Conservation (phyloP, 2,888 invertebrate genomes). For the Leucozona laternaria region DNA sequence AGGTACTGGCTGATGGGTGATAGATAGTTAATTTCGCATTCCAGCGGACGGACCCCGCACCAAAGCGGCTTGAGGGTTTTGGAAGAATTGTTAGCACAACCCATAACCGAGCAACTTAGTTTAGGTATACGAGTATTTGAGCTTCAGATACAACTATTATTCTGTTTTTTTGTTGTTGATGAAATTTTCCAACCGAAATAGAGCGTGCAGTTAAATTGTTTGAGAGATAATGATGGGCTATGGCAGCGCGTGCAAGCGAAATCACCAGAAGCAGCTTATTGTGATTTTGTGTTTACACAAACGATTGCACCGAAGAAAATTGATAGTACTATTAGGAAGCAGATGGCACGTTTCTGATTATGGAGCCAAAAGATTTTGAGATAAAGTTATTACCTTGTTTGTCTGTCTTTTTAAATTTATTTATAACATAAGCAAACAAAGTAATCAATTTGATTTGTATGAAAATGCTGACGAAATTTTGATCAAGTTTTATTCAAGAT, state of each 20-base stretch:
- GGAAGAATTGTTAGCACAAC: constrained; percentile 29
- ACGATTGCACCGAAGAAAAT: constrained; percentile 28
- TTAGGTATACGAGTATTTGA: neutral
- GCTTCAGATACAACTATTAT: neutral
- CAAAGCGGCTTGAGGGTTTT: constrained; percentile 44
- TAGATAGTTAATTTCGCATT: constrained; percentile 62
- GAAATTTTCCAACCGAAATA: constrained; percentile 47
- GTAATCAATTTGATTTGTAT: constrained; percentile 32
- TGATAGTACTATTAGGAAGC: constrained; percentile 6
- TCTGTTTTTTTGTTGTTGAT: neutral
- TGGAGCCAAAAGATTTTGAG: neutral
- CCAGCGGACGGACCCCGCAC: constrained; percentile 36
- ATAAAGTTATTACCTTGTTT: constrained; percentile 14
- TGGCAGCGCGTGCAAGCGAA: neutral
- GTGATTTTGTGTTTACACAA: constrained; percentile 31
- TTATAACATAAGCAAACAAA: constrained; percentile 29
- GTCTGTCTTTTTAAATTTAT: neutral
- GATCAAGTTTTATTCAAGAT: constrained; percentile 34
- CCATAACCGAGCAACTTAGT: constrained; percentile 24
- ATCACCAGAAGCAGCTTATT: constrained; percentile 15
- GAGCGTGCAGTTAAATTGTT: constrained; percentile 71
- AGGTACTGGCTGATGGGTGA: neutral
- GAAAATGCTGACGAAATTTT: constrained; percentile 56
- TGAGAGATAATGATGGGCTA: constrained; percentile 58
- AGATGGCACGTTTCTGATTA: constrained; percentile 30